Evolutionary conservation across 2,888 invertebrate genomes (phyloP), one percentile per base, ranked within the genome.

Genomic region (Torymus tubicola): DNA sequence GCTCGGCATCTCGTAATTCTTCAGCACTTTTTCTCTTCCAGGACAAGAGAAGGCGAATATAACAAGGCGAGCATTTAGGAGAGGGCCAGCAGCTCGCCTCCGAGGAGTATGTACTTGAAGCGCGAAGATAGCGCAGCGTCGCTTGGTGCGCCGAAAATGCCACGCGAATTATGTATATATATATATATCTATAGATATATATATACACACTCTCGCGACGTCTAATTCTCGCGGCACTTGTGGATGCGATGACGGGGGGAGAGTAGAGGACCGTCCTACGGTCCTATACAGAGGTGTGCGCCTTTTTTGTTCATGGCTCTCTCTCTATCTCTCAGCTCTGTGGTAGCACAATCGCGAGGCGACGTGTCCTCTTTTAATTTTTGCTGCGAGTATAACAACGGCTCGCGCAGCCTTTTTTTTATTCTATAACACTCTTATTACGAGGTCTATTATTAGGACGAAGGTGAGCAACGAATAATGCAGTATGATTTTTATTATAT

Each of bases 61-160:
- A 78, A 81, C 74, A 78, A 81, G 78, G 42, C 74, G 61, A 74
- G 70, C 74, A 72, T 74, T 73, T 81, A 78, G 68, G 69, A 81
- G 57, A 65, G 64, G 74, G 4, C 24, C 58, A 31, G 14, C 53
- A 31, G 14, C 16, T 5, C 42, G 42, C 8, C 42, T 8, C 42
- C 60, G 61, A 68, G 31, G 58, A 79, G 70, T 65, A 24, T 70
- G 58, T 60, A 81, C 73, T 81, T 60, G n/a, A 78, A 69, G 64
- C 8, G 57, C 8, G 58, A 18, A 71, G 74, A 74, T 58, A 70
- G 42, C 42, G 55, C 16, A 11, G 50, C n/a, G 13, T 53, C 50
- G 10, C 64, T 64, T 2, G 16, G 31, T 60, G 31, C 12, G 68
- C 24, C 63, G 31, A 24, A 69, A 69, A 76, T 69, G 68, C 53